Conservation (phyloP, 2,113 vertebrate genomes). For the Pseudopipra pipra region DNA sequence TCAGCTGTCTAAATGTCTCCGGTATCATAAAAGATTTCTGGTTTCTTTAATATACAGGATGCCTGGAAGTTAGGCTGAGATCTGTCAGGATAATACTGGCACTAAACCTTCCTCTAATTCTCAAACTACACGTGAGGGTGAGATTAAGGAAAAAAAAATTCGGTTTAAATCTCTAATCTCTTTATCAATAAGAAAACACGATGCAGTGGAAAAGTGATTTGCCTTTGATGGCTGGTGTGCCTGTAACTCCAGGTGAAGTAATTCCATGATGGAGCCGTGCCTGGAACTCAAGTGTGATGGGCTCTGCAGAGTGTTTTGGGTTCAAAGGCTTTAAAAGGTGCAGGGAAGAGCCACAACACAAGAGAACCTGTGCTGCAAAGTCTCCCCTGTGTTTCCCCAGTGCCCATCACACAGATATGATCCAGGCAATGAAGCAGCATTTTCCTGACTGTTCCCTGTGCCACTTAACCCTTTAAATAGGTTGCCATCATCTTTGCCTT, state of each 20-base stretch:
- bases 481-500: background rate
- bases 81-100: background rate
- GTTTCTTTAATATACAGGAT: background rate
- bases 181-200: background rate
- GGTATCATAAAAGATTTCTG: background rate
- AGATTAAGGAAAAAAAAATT: background rate
- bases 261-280: background rate
- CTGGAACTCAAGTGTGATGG: background rate
- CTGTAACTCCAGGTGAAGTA: background rate
- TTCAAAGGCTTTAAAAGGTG: background rate
- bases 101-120: background rate
- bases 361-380: background rate
- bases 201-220: background rate
- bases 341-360: background rate
- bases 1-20: background rate
- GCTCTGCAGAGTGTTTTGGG: background rate
- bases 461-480: background rate
- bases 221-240: background rate
- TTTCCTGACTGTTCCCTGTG: fast-evolving
- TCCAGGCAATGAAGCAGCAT: background rate
- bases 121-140: background rate
- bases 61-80: background rate
- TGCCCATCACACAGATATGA: background rate
- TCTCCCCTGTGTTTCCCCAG: background rate
- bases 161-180: background rate